Evolutionary conservation across 1,140 invertebrate genomes (phyloP).

Genomic region (Caerostris darwini): DNA sequence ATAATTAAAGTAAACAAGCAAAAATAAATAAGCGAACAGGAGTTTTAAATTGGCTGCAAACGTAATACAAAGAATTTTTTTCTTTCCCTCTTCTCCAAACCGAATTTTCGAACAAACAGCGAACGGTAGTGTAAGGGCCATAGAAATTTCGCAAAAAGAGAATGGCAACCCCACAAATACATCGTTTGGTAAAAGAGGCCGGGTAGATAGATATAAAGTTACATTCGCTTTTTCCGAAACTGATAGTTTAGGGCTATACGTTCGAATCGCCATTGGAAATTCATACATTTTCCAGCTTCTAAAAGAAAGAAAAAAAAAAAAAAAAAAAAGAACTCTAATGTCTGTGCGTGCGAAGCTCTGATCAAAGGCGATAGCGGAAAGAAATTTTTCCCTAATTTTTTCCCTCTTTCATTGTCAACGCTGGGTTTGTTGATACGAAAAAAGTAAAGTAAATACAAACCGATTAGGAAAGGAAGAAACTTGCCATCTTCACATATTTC

Average conservation of each 20-base stretch:
- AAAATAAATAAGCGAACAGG: constrained; percentile 56
- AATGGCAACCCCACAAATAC: not conserved
- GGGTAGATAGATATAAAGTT: constrained; percentile 24
- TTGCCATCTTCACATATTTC: not conserved
- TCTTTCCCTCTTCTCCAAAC: not conserved
- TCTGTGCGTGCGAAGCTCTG: not conserved
- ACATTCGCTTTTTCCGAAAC: constrained; percentile 27
- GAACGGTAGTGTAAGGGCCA: not conserved
- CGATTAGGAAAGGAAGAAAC: constrained; percentile 1
- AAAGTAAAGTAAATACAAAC: constrained; percentile 4
- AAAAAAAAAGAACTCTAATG: not conserved
- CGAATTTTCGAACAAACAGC: constrained; percentile 2
- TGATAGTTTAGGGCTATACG: constrained; percentile 58
- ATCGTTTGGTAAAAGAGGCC: not conserved
- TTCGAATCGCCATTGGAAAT: constrained; percentile 49
- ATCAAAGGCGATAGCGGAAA: not conserved
- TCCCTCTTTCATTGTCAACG: not conserved
- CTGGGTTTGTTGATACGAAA: not conserved
- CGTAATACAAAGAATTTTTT: constrained; percentile 49
- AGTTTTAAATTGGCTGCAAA: constrained; percentile 65
- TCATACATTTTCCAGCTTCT: constrained; percentile 52
- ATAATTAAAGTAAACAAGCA: constrained; percentile 17
- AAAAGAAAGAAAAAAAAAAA: not conserved
- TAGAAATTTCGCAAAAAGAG: not conserved
- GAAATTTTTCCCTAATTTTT: not conserved